A percentile compares a stretch with the other conserved stretches of the same genome.
Conservation (phyloP, 2,888 invertebrate species). For the Uropetala carovei region DNA sequence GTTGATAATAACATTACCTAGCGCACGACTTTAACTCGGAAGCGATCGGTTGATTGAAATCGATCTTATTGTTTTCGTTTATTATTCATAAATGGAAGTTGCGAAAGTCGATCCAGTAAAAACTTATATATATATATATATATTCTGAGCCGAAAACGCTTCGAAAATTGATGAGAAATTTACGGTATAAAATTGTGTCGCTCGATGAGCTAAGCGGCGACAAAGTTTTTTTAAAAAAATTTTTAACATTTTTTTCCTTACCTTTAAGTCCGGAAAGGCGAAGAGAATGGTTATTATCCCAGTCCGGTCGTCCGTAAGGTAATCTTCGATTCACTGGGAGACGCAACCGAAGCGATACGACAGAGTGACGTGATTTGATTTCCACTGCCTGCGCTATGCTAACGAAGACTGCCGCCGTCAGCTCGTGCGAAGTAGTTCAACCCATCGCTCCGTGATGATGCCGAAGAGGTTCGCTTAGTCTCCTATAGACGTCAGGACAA, state of each 20-base stretch:
- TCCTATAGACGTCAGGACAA: neutral
- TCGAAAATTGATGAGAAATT: no score
- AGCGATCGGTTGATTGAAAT: no score
- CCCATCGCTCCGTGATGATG: neutral
- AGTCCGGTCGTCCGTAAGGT: neutral
- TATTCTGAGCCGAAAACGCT: no score
- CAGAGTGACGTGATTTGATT: conserved; percentile 1
- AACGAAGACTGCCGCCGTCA: conserved; percentile 7
- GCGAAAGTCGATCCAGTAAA: no score
- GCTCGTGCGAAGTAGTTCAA: conserved; percentile 11
- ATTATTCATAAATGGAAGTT: no score
- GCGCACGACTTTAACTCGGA: no score
- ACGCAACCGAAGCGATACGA: neutral
- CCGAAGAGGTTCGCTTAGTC: neutral
- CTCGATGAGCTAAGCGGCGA: neutral
- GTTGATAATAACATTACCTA: no score
- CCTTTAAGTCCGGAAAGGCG: neutral
- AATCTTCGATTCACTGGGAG: neutral
- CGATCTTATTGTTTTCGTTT: no score
- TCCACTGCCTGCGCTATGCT: conserved; percentile 14
- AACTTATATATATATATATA: no score
- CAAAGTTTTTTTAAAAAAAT: neutral
- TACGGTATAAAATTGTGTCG: no score
- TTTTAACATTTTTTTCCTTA: neutral
- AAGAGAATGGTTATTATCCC: neutral